A percentile compares a stretch with the other conserved stretches of the same genome.
phyloP scores from a whole-genome alignment of 2,888 invertebrate genomes.

The Phymatocera aterrima region DNA sequence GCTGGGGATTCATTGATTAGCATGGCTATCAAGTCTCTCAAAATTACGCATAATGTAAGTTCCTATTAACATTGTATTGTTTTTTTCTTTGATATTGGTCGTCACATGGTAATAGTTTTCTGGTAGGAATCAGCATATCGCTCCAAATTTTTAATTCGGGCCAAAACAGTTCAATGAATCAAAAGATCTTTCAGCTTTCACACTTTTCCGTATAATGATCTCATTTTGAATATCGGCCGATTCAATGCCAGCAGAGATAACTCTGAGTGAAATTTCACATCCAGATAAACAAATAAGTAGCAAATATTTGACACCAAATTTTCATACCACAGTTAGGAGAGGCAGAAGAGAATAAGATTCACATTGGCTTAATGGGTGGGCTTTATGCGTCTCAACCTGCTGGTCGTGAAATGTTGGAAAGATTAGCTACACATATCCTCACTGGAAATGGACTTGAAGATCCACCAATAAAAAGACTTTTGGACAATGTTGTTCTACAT shows the following conservation, averaged over 20 bases:
- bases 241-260: background rate
- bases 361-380: constrained; percentile 90
- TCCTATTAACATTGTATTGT: background rate
- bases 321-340: constrained; percentile 80
- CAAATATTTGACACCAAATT: background rate
- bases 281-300: background rate
- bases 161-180: too few species aligned
- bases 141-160: too few species aligned
- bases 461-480: constrained; percentile 79
- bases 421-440: constrained; percentile 88
- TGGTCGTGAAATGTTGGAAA: constrained; percentile 89
- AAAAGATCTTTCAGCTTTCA: too few species aligned
- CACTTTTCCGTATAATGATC: too few species aligned
- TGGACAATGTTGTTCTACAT: constrained; percentile 86
- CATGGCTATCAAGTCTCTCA: constrained; percentile 82
- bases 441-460: constrained; percentile 84
- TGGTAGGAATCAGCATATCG: too few species aligned
- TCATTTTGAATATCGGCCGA: background rate
- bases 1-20: constrained; percentile 83
- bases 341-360: constrained; percentile 89
- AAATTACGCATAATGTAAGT: constrained; percentile 84
- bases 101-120: background rate
- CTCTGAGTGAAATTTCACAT: background rate
- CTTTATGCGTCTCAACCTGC: constrained; percentile 88
- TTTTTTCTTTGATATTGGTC: background rate